Conservation (phyloP, 2,113 vertebrate species). For the Chlamydotis undulata region DNA sequence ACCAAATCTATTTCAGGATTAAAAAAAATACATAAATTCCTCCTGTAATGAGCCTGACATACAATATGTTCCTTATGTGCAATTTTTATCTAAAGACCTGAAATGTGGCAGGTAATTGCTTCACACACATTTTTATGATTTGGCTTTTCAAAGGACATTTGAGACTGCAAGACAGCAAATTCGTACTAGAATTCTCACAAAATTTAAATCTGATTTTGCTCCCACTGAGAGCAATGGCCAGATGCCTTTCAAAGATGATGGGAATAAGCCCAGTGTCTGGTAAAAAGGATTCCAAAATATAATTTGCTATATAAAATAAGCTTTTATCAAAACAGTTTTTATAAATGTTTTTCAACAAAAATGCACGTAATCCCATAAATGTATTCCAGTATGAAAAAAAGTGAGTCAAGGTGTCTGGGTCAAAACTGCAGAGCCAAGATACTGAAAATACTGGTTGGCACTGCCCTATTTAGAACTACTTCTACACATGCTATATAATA, state of each 20-base stretch:
- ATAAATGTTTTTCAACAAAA: constrained; percentile 40
- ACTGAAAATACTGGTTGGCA: background rate
- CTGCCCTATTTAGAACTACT: background rate
- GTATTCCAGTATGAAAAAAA: constrained; percentile 40
- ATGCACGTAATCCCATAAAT: constrained; percentile 10
- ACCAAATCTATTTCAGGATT: constrained; percentile 62
- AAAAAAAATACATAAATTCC: constrained; percentile 47
- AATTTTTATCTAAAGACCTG: background rate
- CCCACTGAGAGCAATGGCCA: background rate
- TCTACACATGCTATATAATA: background rate
- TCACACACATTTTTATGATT: background rate
- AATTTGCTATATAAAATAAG: constrained; percentile 32
- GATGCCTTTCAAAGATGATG: background rate
- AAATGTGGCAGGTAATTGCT: constrained; percentile 2
- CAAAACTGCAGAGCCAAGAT: constrained; percentile 28
- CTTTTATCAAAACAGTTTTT: constrained; percentile 15
- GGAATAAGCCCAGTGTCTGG: background rate
- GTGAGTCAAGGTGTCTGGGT: constrained; percentile 5
- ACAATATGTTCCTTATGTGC: background rate
- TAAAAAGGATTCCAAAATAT: constrained; percentile 14
- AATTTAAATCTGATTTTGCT: background rate
- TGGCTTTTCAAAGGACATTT: background rate
- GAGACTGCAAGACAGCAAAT: background rate
- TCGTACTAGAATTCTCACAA: background rate
- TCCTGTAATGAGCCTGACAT: background rate